Conservation (phyloP, 1,140 invertebrate species). For the Lasioglossum baleicum region DNA sequence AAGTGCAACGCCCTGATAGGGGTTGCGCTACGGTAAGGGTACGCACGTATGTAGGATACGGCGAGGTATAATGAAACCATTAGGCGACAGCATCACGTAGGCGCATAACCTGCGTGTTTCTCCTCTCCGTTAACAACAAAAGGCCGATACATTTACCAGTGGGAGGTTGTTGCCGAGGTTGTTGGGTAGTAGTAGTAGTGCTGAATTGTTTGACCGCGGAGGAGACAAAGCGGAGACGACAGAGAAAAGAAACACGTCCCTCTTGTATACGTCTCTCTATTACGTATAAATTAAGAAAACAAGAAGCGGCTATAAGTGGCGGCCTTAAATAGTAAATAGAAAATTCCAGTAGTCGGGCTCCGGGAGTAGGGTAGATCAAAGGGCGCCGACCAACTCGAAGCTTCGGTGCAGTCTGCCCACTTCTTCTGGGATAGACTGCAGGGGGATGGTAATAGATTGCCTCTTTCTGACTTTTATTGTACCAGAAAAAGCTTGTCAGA, state of each 20-base stretch:
- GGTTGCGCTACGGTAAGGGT: neutral
- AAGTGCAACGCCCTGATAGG: constrained; percentile 14
- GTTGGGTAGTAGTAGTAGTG: neutral
- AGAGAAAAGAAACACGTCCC: neutral
- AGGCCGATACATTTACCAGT: constrained; percentile 55
- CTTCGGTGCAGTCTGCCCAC: constrained; percentile 43
- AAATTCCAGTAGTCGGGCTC: constrained; percentile 72
- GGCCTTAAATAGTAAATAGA: constrained; percentile 71
- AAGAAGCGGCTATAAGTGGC: constrained; percentile 60
- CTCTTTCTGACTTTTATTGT: constrained; percentile 71
- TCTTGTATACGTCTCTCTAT: neutral
- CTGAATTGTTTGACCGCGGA: neutral
- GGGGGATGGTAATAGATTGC: constrained; percentile 68
- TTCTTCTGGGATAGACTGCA: constrained; percentile 46
- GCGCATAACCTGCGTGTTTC: constrained; percentile 30
- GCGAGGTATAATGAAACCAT: constrained; percentile 62
- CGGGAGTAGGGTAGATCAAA: constrained; percentile 63
- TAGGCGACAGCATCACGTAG: constrained; percentile 57
- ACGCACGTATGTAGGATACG: neutral
- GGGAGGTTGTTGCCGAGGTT: constrained; percentile 29
- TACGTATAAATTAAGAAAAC: constrained; percentile 64
- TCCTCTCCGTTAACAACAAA: constrained; percentile 52
- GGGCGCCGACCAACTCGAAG: constrained; percentile 55
- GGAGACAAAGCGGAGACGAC: neutral
- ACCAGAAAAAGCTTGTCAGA: constrained; percentile 68